phyloP scores from a whole-genome alignment of 1,140 invertebrate species.

The Contarinia nasturtii region DNA sequence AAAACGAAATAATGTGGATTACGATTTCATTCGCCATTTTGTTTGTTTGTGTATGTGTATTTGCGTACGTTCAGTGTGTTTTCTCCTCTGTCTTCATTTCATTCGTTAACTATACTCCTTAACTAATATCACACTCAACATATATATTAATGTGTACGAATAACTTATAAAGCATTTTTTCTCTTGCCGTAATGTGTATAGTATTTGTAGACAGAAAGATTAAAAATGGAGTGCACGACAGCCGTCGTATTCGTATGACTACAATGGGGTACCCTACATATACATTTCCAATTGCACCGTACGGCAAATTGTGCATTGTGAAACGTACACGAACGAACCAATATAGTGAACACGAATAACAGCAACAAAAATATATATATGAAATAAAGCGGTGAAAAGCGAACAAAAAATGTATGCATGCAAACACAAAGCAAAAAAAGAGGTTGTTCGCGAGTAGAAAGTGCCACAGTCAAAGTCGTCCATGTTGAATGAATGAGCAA shows the following conservation, averaged over 20 bases:
- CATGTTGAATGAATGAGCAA: slow-evolving; percentile 1
- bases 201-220: slow-evolving; percentile 1
- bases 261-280: no score
- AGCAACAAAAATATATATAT: no score
- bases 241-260: not conserved
- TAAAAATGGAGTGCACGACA: not conserved
- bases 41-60: slow-evolving; percentile 2
- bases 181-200: not conserved
- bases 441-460: slow-evolving; percentile 1
- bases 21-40: slow-evolving; percentile 3
- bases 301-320: not conserved
- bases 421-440: not conserved
- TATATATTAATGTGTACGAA: not conserved
- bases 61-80: not conserved
- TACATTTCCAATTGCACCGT: not conserved
- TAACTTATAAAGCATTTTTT: not conserved
- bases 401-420: not conserved
- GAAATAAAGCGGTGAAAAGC: not conserved
- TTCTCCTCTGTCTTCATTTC: not conserved
- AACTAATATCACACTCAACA: not conserved
- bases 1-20: not conserved
- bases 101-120: not conserved
- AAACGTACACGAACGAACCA: not conserved
- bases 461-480: slow-evolving; percentile 1
- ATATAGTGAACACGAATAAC: not conserved